These are phyloP conservation scores for Oxyura jamaicensis DNA, from an alignment of 2,113 vertebrate genomes.

Conservation along the genomic window DNA sequence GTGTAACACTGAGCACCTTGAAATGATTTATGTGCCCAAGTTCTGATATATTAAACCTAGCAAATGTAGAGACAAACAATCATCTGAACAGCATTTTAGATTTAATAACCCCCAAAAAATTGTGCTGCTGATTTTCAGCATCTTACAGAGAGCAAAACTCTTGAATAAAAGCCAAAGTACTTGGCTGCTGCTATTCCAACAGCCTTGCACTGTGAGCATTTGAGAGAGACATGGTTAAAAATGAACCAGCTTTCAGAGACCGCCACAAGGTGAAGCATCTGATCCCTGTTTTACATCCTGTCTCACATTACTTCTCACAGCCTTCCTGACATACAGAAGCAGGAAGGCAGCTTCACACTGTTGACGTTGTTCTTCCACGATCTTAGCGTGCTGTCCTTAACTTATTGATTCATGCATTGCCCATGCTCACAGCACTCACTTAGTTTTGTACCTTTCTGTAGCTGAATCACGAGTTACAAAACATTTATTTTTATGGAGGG, in stretches of 20 bases:
- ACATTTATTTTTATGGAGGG: background rate
- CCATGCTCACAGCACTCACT: background rate
- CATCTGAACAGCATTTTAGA: background rate
- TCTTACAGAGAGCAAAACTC: background rate
- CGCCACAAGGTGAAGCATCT: background rate
- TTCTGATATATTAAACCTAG: background rate
- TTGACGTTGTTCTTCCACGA: background rate
- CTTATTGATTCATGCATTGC: background rate
- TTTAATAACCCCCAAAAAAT: background rate
- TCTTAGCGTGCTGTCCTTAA: background rate
- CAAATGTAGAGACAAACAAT: background rate
- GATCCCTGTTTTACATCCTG: background rate
- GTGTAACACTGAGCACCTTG: background rate
- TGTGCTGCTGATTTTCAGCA: background rate
- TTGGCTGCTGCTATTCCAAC: too few relatives aligned
- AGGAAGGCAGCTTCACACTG: background rate
- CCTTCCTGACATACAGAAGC: background rate
- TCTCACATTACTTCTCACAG: background rate
- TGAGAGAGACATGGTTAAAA: background rate
- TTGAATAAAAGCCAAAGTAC: background rate
- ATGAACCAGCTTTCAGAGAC: background rate
- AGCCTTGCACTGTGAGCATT: background rate
- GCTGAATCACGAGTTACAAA: background rate
- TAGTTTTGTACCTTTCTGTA: background rate
- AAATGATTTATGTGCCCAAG: background rate